These are phyloP conservation scores for Drosophila leontia DNA, from an alignment of 1,140 invertebrate genomes.

Conservation along the genomic window DNA sequence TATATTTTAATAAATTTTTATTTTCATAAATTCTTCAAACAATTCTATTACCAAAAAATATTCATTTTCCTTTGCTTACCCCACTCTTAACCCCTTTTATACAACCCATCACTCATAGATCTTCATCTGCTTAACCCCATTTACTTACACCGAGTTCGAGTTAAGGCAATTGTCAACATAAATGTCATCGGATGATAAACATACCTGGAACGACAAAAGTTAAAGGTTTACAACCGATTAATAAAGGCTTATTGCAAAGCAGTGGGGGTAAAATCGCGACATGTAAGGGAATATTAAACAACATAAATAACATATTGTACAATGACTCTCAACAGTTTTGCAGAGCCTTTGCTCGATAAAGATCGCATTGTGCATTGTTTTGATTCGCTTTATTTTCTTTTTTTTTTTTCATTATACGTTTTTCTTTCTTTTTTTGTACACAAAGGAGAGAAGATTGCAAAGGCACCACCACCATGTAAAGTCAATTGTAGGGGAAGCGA, in stretches of 20 bases:
- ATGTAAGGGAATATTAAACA: slow-evolving; percentile 72
- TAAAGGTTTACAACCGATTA: slow-evolving; percentile 62
- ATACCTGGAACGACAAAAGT: slow-evolving; percentile 62
- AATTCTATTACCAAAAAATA: background rate
- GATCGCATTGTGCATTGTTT: slow-evolving; percentile 75
- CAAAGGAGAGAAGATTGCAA: slow-evolving; percentile 21
- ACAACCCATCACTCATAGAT: slow-evolving; percentile 29
- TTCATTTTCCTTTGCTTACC: background rate
- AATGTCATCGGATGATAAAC: slow-evolving; percentile 57
- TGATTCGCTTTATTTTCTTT: slow-evolving; percentile 15
- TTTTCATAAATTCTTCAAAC: background rate
- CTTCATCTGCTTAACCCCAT: slow-evolving; percentile 41
- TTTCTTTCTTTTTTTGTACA: slow-evolving; percentile 11
- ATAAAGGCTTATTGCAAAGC: slow-evolving; percentile 34
- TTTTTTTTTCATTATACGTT: background rate
- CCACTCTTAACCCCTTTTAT: slow-evolving; percentile 1
- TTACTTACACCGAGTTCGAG: slow-evolving; percentile 28
- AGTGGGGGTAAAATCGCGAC: slow-evolving; percentile 22
- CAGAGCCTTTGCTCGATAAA: slow-evolving; percentile 50
- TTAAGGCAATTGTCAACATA: slow-evolving; percentile 49
- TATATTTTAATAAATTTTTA: background rate
- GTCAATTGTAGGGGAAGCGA: slow-evolving; percentile 73
- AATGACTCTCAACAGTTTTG: slow-evolving; percentile 71
- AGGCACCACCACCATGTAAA: slow-evolving; percentile 41
- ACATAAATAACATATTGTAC: slow-evolving; percentile 75